Evolutionary conservation across 2,888 invertebrate genomes (phyloP).

Genomic region (Papilio gigon): DNA sequence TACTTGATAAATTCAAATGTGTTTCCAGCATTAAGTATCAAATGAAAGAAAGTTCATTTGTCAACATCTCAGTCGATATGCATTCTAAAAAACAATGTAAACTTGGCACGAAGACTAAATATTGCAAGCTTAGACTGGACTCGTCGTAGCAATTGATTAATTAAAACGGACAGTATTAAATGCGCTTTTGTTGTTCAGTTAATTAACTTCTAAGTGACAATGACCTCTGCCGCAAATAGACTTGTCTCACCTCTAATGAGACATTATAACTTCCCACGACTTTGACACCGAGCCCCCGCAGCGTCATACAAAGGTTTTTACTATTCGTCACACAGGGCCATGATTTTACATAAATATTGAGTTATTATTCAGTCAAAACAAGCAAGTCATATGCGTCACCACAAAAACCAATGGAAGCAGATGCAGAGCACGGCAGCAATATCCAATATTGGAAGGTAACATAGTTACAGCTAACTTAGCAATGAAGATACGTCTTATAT

Average conservation of each 20-base stretch:
- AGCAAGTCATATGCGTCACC: background rate
- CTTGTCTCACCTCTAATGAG: slow-evolving; percentile 30
- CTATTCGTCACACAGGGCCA: slow-evolving; percentile 4
- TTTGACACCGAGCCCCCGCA: slow-evolving; percentile 11
- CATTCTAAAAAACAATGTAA: background rate
- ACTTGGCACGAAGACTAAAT: background rate
- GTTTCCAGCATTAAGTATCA: background rate
- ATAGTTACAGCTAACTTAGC: background rate
- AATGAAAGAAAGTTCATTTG: background rate
- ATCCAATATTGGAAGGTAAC: background rate
- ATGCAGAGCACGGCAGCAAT: too few species aligned
- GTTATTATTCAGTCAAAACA: background rate
- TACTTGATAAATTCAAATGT: background rate
- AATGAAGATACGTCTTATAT: background rate
- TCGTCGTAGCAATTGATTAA: slow-evolving; percentile 16
- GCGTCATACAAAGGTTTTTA: slow-evolving; percentile 6
- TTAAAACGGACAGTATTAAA: slow-evolving; percentile 46
- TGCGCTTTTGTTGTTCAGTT: slow-evolving; percentile 43
- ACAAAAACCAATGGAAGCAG: background rate
- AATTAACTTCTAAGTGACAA: slow-evolving; percentile 66
- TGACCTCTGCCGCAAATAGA: slow-evolving; percentile 68
- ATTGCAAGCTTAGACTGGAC: background rate
- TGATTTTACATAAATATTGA: background rate
- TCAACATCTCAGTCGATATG: background rate
- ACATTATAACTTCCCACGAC: slow-evolving; percentile 23